Conservation (phyloP, 2,797 vertebrate species). For the Ctenochaetus hawaiiensis region DNA sequence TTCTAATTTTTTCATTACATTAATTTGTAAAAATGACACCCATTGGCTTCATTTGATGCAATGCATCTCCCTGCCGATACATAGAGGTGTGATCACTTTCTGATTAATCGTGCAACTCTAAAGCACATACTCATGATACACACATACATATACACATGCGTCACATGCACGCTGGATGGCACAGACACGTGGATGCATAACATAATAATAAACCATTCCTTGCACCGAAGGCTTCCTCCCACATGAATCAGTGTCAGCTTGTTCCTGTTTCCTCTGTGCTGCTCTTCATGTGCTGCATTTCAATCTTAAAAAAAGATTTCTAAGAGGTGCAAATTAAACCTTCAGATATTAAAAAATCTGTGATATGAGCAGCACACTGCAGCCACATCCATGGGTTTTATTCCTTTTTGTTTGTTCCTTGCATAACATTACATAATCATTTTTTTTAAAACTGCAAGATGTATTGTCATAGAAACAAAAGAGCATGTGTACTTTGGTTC, state of each 20-base stretch:
- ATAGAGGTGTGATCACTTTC: background rate
- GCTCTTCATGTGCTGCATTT: constrained; percentile 37
- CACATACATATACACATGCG: background rate
- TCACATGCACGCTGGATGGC: background rate
- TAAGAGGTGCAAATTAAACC: constrained; percentile 58
- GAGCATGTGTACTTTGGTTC: constrained; percentile 30
- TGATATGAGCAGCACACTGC: constrained; percentile 39
- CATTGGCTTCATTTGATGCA: background rate
- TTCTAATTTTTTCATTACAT: too few species aligned
- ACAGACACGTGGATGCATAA: background rate
- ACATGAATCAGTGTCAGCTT: constrained; percentile 51
- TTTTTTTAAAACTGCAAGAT: constrained; percentile 15
- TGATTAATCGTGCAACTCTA: background rate
- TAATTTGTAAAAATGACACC: too few species aligned
- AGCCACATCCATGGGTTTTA: constrained; percentile 20
- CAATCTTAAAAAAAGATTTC: constrained; percentile 40
- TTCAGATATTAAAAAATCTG: constrained; percentile 37
- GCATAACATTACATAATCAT: constrained; percentile 48
- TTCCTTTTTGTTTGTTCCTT: constrained; percentile 27
- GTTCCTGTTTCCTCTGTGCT: constrained; percentile 25
- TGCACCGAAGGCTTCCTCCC: constrained; percentile 43
- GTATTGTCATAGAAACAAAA: constrained; percentile 57
- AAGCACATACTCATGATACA: background rate
- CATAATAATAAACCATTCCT: constrained; percentile 12
- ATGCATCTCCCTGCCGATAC: background rate